Percentiles rank a stretch among this genome's conserved stretches.
Evolutionary conservation across 1,140 invertebrate genomes (phyloP).

Genomic region (Nymphalis io): DNA sequence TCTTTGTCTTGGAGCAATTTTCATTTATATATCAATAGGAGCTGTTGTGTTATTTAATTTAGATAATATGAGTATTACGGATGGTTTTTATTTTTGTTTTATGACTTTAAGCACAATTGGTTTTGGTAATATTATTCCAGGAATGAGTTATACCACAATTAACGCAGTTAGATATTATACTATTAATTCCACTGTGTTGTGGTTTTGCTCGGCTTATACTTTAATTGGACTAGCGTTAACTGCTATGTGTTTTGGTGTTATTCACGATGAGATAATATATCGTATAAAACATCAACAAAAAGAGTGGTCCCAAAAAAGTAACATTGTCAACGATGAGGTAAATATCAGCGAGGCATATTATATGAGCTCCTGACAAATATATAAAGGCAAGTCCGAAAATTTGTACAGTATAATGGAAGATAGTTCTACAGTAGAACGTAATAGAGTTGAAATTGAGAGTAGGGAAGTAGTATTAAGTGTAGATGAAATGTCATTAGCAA

Average conservation of each 20-base stretch:
- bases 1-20: conserved; percentile 89
- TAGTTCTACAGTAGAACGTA: conserved; percentile 68
- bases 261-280: conserved; percentile 95
- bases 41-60: conserved; percentile 92
- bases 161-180: conserved; percentile 74
- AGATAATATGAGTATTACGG: conserved; percentile 92
- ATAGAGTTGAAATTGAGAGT: conserved; percentile 75
- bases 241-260: conserved; percentile 98
- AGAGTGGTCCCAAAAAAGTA: conserved; percentile 78
- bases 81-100: conserved; percentile 97
- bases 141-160: conserved; percentile 84
- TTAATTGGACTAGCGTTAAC: conserved; percentile 97
- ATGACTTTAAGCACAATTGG: conserved; percentile 96
- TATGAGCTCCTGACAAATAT: conserved; percentile 81
- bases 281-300: conserved; percentile 85
- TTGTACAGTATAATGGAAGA: conserved; percentile 81
- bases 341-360: conserved; percentile 78
- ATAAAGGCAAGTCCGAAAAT: conserved; percentile 77
- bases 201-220: conserved; percentile 97
- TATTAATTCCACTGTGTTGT: conserved; percentile 83
- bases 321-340: conserved; percentile 77
- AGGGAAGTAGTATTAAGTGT: conserved; percentile 74
- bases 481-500: conserved; percentile 66
- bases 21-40: conserved; percentile 92
- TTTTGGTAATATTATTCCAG: conserved; percentile 94